Percentiles rank a stretch among this genome's conserved stretches.
Conservation (phyloP, 2,797 vertebrate genomes). For the Eulemur albifrons region DNA sequence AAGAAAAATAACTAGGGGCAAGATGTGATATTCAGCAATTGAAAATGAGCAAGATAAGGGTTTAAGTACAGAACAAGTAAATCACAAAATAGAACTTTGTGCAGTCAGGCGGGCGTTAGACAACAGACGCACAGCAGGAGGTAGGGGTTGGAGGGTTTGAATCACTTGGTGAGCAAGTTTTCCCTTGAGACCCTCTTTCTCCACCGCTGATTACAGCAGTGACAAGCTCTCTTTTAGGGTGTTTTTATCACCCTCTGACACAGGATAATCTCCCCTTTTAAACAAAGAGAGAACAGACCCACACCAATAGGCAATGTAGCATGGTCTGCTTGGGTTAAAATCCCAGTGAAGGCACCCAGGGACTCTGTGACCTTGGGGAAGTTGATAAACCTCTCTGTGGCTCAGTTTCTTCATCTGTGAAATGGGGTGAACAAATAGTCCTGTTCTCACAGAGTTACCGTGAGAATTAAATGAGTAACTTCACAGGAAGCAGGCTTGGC, state of each 20-base stretch:
- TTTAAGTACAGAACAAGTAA: not conserved
- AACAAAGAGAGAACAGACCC: not conserved
- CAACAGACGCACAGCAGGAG: not conserved
- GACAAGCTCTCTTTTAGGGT: not conserved
- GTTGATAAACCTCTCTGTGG: not conserved
- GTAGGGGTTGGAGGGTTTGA: not conserved
- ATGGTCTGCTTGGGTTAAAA: not conserved
- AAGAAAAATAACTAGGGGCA: slow-evolving; percentile 51
- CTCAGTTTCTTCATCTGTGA: slow-evolving; percentile 1
- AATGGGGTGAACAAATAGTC: not conserved
- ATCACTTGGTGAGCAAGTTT: not conserved
- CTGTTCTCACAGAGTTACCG: not conserved
- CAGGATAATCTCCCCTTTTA: not conserved
- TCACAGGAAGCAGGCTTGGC: not conserved
- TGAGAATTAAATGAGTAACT: not conserved
- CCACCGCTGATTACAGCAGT: not conserved
- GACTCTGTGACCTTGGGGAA: not conserved
- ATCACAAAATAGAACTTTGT: not conserved
- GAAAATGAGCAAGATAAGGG: slow-evolving; percentile 61
- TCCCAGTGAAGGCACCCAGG: not conserved
- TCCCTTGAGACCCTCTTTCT: not conserved
- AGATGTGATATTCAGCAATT: slow-evolving; percentile 30
- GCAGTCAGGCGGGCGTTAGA: not conserved
- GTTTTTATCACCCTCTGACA: not conserved
- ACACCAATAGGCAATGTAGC: rapidly evolving